phyloP scores from a whole-genome alignment of 2,113 vertebrate species.

The Prietella phreatophila region DNA sequence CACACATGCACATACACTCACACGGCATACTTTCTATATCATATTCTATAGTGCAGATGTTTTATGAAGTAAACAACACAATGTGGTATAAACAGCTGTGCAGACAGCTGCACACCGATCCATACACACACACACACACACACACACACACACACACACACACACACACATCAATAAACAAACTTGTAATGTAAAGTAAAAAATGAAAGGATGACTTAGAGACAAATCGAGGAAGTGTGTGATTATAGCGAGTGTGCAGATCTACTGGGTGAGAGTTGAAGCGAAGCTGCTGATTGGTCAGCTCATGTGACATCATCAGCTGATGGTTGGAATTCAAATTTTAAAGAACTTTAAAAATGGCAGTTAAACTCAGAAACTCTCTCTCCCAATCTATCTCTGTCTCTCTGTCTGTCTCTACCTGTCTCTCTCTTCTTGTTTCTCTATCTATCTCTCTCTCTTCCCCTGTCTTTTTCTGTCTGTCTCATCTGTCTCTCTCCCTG shows the following conservation, averaged over 20 bases:
- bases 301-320: background rate
- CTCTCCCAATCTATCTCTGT: background rate
- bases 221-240: background rate
- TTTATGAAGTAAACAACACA: conserved; percentile 11
- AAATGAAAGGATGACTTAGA: background rate
- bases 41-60: background rate
- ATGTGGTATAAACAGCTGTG: conserved; percentile 2
- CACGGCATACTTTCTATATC: background rate
- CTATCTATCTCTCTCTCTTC: background rate
- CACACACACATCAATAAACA: background rate
- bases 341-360: background rate
- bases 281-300: background rate
- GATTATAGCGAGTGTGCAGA: background rate
- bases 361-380: background rate
- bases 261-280: background rate
- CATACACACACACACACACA: conserved; percentile 19
- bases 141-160: background rate
- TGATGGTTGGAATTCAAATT: background rate
- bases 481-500: background rate
- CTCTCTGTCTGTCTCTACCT: background rate
- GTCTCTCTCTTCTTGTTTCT: background rate
- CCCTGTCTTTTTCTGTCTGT: background rate
- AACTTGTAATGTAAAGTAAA: background rate
- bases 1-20: no score
- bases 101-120: conserved; percentile 19